Base-by-base conservation (phyloP, 2,888 invertebrate genomes). In the Drosophila mayaguana region DNA sequence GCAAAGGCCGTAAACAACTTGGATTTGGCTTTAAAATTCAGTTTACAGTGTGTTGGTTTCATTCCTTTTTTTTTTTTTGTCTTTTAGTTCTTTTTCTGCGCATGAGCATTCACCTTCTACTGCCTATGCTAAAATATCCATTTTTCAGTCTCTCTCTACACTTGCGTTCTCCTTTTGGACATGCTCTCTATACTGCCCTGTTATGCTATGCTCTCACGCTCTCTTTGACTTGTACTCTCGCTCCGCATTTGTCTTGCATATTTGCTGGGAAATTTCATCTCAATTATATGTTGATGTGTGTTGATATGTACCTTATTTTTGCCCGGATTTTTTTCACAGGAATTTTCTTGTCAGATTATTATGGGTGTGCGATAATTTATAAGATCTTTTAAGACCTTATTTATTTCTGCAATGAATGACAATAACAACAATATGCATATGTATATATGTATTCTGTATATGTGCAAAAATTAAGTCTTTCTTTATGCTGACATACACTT, bases 1-100 rank as follows among this genome's bases (percentile, higher is more conserved):
- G 45, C 63, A 71, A 76, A 77, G 63, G 66, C 72, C 51, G 80
- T 76, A 80, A 80, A 80, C 80, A 80, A 80, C 72, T 62, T 80
- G 63, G 38, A 46, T 65, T 59, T 59, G 42, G 78, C 45, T 59
- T 75, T 56, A 66, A 62, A 78, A 66, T 46, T 65, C 42, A 48
- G 57, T 57, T 50, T 63, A 53, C 25, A 59, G 62, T 63, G 51
- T 63, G 73, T 63, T 63, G 22, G 20, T 16, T 20, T 36, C 34
- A 34, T 34, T 34, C 7, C 18, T 34, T 18, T 32, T 32, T 50
- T 50, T 50, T 1, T 51, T 3, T 20, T 20, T 28, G 3, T 25
- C 11, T 34, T 51, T 20, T 22, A 20, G 34, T 20, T 53, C 36
- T 45, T 74, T 68, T 69, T 62, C 64, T 64, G 76, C 76, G 79